Percentiles rank a stretch among this genome's conserved stretches.
These are phyloP conservation scores for Ophiodon elongatus DNA, from an alignment of 2,113 vertebrate genomes.

Conservation along the genomic window DNA sequence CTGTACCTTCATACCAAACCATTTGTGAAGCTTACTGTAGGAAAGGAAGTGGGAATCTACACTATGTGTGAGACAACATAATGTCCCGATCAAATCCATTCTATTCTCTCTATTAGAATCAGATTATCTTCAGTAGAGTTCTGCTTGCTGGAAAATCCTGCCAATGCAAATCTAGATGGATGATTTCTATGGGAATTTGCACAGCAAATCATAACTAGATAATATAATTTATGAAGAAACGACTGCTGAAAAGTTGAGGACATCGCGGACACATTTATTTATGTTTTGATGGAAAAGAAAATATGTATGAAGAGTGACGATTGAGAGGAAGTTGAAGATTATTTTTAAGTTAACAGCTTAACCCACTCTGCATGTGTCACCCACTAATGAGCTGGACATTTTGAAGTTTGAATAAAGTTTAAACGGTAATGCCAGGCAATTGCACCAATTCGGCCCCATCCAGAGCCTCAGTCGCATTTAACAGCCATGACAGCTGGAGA, in stretches of 20 bases:
- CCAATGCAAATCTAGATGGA: background rate
- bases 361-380: background rate
- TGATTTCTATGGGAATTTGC: background rate
- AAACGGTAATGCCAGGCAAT: background rate
- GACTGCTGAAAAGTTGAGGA: background rate
- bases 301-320: background rate
- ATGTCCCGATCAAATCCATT: background rate
- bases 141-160: background rate
- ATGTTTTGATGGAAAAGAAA: background rate
- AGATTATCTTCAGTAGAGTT: no score
- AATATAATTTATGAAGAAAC: background rate
- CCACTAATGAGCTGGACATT: background rate
- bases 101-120: background rate
- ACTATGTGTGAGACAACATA: background rate
- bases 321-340: background rate
- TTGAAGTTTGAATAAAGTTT: background rate
- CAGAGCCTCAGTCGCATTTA: conserved; percentile 21
- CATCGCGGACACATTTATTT: background rate
- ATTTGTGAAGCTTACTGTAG: background rate
- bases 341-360: background rate
- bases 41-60: background rate
- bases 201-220: background rate
- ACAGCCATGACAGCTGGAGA: conserved; percentile 35
- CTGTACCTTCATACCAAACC: background rate
- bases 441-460: background rate